Evolutionary conservation across 2,113 vertebrate species (phyloP).

Genomic region (Rallus limicola): DNA sequence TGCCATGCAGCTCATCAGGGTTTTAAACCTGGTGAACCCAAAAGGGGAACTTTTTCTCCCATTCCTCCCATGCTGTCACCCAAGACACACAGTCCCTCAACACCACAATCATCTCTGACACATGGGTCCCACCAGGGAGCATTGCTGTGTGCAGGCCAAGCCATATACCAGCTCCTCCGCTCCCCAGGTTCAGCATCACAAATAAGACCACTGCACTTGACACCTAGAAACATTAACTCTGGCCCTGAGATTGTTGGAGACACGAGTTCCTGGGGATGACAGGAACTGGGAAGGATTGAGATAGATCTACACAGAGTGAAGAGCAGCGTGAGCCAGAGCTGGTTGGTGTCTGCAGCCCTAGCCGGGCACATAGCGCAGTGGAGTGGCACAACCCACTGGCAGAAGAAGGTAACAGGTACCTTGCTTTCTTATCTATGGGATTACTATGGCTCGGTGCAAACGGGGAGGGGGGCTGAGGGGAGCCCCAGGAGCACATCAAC

Average conservation of each 20-base stretch:
- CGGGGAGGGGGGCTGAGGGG: not conserved
- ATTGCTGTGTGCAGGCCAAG: fast-evolving
- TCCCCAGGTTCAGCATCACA: not conserved
- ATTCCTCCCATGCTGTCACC: not conserved
- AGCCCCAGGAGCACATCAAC: fast-evolving
- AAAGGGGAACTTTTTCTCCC: not conserved
- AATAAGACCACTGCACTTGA: fast-evolving
- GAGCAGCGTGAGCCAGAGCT: not conserved
- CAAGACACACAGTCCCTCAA: not conserved
- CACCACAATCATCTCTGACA: fast-evolving
- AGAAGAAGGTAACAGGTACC: constrained; percentile 16
- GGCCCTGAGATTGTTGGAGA: fast-evolving
- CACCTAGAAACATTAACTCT: fast-evolving
- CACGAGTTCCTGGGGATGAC: not conserved
- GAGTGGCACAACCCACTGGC: constrained; percentile 56
- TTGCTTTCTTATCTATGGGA: fast-evolving
- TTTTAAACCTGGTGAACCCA: not conserved
- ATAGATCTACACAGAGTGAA: fast-evolving
- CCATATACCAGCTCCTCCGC: fast-evolving
- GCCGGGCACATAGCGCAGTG: not conserved
- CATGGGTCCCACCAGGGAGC: not conserved
- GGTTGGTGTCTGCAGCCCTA: not conserved
- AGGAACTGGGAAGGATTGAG: not conserved
- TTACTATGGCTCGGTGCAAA: not conserved
- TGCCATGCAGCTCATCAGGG: not conserved